phyloP scores from a whole-genome alignment of 2,888 invertebrate genomes.

The Epinotia bilunana region DNA sequence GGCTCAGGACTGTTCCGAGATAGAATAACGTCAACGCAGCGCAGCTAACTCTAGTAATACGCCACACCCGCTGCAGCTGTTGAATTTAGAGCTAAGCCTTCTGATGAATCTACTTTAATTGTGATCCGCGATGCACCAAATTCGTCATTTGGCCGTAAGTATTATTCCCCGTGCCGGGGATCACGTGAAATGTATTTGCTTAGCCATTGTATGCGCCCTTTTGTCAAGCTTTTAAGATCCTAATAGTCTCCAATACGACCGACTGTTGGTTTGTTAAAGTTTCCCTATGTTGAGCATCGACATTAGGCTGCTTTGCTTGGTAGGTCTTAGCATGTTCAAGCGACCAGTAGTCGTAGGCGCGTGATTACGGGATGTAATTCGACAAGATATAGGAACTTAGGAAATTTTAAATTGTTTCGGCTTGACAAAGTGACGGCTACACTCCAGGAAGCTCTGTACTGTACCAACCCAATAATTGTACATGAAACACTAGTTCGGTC shows the following conservation, averaged over 20 bases:
- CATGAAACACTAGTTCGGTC: not conserved
- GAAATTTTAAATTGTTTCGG: too few species aligned
- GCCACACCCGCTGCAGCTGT: too few species aligned
- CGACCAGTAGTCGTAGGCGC: not conserved
- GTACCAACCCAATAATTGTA: not conserved
- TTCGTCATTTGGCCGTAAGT: not conserved
- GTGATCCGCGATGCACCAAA: not conserved
- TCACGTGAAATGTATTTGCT: constrained; percentile 13
- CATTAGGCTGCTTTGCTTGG: not conserved
- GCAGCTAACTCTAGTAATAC: too few species aligned
- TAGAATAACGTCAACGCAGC: too few species aligned
- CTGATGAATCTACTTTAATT: not conserved
- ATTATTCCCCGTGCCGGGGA: not conserved
- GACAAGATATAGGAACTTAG: too few species aligned
- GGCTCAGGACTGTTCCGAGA: too few species aligned
- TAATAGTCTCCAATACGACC: not conserved
- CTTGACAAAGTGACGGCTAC: too few species aligned
- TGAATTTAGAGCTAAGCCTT: not conserved
- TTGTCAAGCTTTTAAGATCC: not conserved
- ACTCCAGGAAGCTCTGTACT: not conserved
- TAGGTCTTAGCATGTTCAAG: not conserved
- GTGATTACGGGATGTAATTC: not conserved
- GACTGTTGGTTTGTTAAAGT: not conserved
- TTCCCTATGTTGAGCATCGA: not conserved
- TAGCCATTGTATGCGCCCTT: not conserved